Evolutionary conservation across 2,888 invertebrate species (phyloP).

Genomic region (Entomobrya multifasciata): DNA sequence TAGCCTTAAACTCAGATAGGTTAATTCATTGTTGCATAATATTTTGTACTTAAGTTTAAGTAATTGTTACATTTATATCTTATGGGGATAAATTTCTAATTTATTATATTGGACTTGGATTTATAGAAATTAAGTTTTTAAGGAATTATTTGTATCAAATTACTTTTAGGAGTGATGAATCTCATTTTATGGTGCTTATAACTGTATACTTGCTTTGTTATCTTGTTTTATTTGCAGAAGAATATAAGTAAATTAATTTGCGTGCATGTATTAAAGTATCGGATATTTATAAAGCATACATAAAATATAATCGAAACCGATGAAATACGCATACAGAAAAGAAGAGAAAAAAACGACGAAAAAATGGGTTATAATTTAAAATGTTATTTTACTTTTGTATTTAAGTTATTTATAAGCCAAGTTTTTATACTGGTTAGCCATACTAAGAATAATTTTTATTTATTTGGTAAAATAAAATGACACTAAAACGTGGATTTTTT

Average conservation of each 20-base stretch:
- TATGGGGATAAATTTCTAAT: slow-evolving; percentile 19
- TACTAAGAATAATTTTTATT: slow-evolving; percentile 16
- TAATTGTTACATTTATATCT: background rate
- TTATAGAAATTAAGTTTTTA: slow-evolving; percentile 5
- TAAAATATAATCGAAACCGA: background rate
- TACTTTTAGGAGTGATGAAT: slow-evolving; percentile 18
- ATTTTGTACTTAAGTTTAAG: background rate
- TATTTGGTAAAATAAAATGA: slow-evolving; percentile 20
- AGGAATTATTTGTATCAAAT: background rate
- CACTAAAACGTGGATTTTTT: too few species aligned
- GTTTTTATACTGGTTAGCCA: slow-evolving; percentile 24
- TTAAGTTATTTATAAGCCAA: background rate
- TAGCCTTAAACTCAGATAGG: slow-evolving; percentile 43
- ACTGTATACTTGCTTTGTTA: slow-evolving; percentile 41
- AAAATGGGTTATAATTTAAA: background rate
- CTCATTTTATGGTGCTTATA: slow-evolving; percentile 66
- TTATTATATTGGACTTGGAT: slow-evolving; percentile 36
- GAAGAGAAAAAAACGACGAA: background rate
- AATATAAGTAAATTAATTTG: slow-evolving; percentile 1
- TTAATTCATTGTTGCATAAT: background rate
- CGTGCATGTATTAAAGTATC: background rate
- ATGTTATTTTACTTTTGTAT: slow-evolving; percentile 2
- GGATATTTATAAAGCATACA: background rate
- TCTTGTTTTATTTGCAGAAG: slow-evolving; percentile 5
- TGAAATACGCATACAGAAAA: background rate